Evolutionary conservation across 2,113 vertebrate genomes (phyloP).

Genomic region (Oceanodroma tethys): DNA sequence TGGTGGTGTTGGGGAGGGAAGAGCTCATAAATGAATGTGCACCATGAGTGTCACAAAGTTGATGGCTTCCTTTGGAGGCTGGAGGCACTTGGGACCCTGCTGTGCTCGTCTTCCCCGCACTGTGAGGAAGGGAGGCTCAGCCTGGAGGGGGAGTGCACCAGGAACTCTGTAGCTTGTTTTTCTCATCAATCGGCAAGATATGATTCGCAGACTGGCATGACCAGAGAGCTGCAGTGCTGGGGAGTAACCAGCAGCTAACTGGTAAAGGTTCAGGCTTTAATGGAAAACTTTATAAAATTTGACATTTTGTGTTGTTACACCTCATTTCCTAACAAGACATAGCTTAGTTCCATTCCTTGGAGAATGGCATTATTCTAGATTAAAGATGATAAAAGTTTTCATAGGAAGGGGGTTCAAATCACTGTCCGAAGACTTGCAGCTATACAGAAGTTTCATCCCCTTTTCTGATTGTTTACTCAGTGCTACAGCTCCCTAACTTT

Average conservation of each 20-base stretch:
- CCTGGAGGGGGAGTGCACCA: too few species aligned
- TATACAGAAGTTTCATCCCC: background rate
- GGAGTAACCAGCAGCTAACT: background rate
- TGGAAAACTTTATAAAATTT: background rate
- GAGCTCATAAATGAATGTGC: background rate
- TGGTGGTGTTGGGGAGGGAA: background rate
- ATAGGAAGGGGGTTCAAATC: background rate
- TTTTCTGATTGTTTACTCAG: background rate
- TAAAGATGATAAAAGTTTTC: background rate
- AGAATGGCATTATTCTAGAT: background rate
- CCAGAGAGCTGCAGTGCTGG: background rate
- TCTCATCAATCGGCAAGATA: background rate
- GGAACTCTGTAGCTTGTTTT: background rate
- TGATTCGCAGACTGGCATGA: fast-evolving
- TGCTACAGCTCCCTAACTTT: background rate
- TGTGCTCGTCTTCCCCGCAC: background rate
- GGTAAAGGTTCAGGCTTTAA: background rate
- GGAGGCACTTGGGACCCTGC: background rate
- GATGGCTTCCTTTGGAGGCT: background rate
- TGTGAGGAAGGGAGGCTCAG: background rate
- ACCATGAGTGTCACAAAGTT: background rate
- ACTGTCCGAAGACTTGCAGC: background rate
- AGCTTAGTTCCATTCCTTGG: background rate
- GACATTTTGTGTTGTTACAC: background rate
- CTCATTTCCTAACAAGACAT: background rate